Conservation (phyloP, 2,797 vertebrate species). For the Merluccius polli region DNA sequence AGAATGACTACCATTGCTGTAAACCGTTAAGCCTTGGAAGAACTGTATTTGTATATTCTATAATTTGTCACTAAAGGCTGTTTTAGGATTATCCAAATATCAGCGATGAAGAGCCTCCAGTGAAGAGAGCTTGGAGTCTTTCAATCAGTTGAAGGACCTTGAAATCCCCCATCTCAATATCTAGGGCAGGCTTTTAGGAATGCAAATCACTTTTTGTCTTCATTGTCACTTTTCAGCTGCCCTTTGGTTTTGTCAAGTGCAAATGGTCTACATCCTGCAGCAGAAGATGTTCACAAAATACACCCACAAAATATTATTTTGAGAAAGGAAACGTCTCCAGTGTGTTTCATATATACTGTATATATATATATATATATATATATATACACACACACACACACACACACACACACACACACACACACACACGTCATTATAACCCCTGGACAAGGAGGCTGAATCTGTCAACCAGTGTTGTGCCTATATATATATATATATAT, state of each 20-base stretch:
- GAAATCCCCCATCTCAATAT: slow-evolving; percentile 6
- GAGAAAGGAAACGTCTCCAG: neutral
- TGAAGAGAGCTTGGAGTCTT: slow-evolving; percentile 13
- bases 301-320: neutral
- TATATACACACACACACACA: too few relatives aligned
- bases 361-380: neutral
- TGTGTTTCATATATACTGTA: neutral
- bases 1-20: neutral
- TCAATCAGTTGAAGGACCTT: slow-evolving; percentile 26
- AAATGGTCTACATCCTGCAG: slow-evolving; percentile 84
- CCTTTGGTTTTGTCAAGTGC: slow-evolving; percentile 79
- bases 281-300: slow-evolving; percentile 24
- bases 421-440: too few relatives aligned
- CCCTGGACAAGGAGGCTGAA: too few relatives aligned
- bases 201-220: slow-evolving; percentile 13
- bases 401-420: too few relatives aligned
- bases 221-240: slow-evolving; percentile 42
- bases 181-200: slow-evolving; percentile 10
- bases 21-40: neutral
- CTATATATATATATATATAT: too few relatives aligned
- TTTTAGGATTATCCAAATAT: neutral
- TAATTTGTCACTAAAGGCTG: neutral
- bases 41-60: neutral
- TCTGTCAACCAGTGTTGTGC: too few relatives aligned
- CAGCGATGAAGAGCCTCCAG: neutral